Conservation (phyloP, 2,888 invertebrate genomes). For the Aphidius colemani region DNA sequence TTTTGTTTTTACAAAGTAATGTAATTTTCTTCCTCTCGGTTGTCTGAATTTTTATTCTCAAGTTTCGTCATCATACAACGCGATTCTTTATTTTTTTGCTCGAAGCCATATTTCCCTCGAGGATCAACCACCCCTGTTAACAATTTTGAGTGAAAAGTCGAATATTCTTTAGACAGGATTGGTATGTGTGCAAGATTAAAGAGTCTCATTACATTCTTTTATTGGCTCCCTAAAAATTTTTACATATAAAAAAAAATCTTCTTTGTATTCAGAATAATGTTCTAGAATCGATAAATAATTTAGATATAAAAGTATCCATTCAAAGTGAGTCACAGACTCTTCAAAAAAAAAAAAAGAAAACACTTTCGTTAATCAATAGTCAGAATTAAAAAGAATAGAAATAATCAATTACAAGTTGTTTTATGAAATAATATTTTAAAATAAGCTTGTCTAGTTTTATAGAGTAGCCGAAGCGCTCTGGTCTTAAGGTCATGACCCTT, state of each 20-base stretch:
- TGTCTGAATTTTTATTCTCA: slow-evolving; percentile 5
- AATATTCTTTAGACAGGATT: slow-evolving; percentile 18
- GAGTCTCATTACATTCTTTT: slow-evolving; percentile 32
- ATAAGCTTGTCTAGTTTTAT: too few relatives aligned
- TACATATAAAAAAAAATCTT: not conserved
- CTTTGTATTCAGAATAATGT: not conserved
- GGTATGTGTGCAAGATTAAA: slow-evolving; percentile 35
- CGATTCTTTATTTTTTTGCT: slow-evolving; percentile 28
- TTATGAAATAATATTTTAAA: too few relatives aligned
- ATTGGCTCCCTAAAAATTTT: slow-evolving; percentile 2
- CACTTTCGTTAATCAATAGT: not conserved
- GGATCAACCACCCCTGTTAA: slow-evolving; percentile 28
- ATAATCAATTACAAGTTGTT: too few relatives aligned
- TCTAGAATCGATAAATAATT: not conserved
- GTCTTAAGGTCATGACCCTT: slow-evolving; percentile 18
- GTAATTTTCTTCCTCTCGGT: slow-evolving; percentile 9
- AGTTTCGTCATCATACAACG: slow-evolving; percentile 14
- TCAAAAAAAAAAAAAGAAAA: not conserved
- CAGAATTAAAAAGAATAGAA: not conserved
- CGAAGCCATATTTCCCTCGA: slow-evolving; percentile 35
- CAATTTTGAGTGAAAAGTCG: slow-evolving; percentile 18
- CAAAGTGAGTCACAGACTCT: not conserved
- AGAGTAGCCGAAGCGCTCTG: slow-evolving; percentile 5
- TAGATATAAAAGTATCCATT: not conserved
- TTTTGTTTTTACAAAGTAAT: too few relatives aligned